Evolutionary conservation across 2,888 invertebrate genomes (phyloP).

Genomic region (Horisme vitalbata): DNA sequence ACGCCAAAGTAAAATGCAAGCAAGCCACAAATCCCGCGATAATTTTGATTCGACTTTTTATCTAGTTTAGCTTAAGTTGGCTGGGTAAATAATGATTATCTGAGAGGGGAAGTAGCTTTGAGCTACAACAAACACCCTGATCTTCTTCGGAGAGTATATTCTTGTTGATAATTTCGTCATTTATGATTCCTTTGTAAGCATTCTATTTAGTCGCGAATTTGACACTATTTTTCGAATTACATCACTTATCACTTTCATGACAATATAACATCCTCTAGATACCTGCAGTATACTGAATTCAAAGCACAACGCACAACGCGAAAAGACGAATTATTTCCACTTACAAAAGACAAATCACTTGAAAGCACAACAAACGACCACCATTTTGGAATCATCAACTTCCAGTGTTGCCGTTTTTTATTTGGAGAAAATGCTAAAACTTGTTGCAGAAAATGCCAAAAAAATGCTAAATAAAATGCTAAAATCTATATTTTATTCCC

Average conservation of each 20-base stretch:
- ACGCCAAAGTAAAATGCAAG: slow-evolving; percentile 58
- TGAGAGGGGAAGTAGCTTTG: background rate
- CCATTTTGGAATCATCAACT: slow-evolving; percentile 81
- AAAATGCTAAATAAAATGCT: no score
- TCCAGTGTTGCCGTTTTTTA: slow-evolving; percentile 35
- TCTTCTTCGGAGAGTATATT: slow-evolving; percentile 2
- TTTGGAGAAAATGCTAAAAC: no score
- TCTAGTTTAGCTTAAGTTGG: slow-evolving; percentile 1
- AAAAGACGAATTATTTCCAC: slow-evolving; percentile 28
- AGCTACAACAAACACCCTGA: background rate
- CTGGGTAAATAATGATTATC: background rate
- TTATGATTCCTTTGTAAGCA: slow-evolving; percentile 21
- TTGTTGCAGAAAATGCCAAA: no score
- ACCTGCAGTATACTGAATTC: background rate
- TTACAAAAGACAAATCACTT: slow-evolving; percentile 58
- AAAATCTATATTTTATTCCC: no score
- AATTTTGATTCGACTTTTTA: slow-evolving; percentile 42
- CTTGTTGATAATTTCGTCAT: slow-evolving; percentile 5
- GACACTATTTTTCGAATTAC: slow-evolving; percentile 4
- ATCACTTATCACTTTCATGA: slow-evolving; percentile 7
- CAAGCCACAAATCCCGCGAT: slow-evolving; percentile 71
- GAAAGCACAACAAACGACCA: slow-evolving; percentile 82
- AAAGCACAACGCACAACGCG: background rate
- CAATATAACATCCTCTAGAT: background rate
- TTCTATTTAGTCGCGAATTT: slow-evolving; percentile 6